phyloP scores from a whole-genome alignment of 2,113 vertebrate species.

The Pteropus alecto region DNA sequence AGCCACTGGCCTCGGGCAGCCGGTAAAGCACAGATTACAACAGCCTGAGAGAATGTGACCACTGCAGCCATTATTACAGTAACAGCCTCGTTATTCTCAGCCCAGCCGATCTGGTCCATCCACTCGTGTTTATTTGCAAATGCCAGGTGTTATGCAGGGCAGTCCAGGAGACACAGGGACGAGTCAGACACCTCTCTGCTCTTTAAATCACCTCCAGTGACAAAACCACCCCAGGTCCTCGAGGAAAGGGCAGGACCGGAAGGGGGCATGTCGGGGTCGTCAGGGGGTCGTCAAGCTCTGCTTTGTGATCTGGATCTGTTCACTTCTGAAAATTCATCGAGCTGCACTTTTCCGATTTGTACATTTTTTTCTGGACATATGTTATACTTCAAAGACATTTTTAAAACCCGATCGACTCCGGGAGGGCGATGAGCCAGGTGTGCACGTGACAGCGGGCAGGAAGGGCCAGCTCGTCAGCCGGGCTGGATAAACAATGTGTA shows the following conservation, averaged over 20 bases:
- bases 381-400: background rate
- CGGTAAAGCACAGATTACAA: background rate
- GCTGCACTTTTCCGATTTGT: background rate
- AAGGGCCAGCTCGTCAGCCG: background rate
- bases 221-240: background rate
- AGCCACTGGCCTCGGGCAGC: background rate
- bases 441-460: background rate
- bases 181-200: background rate
- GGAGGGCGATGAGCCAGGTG: background rate
- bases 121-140: background rate
- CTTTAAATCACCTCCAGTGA: background rate
- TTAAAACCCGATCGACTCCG: background rate
- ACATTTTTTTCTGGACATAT: background rate
- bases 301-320: background rate
- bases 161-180: background rate
- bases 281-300: accelerated
- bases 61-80: background rate
- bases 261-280: accelerated
- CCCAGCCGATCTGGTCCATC: background rate
- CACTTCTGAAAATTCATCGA: background rate
- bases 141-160: background rate
- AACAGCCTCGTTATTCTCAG: background rate
- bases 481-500: background rate
- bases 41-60: accelerated
- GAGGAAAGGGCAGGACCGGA: background rate